Evolutionary conservation across 2,113 vertebrate species (phyloP), one percentile per base, ranked within the genome.

Genomic region (Hippotragus niger): DNA sequence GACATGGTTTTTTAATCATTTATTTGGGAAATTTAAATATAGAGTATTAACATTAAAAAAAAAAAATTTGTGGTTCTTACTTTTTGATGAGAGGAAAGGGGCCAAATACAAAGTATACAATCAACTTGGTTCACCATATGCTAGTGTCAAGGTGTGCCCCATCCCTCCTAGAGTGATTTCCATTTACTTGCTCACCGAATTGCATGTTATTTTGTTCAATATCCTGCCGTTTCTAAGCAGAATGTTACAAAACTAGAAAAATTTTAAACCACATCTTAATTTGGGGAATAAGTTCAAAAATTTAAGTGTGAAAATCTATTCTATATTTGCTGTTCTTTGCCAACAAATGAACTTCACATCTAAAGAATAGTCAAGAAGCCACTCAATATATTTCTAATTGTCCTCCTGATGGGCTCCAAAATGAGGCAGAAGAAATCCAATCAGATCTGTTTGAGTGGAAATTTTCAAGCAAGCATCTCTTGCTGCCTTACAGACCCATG

Each of bases 341-440:
- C 95, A 98, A 94, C 23, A 93, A 93, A 93, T 78, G 29, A 94
- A 88, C 36, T 81, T 90, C 29, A 53, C 64, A 71, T 45, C 19
- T 82, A 90, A 16, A 95, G 88, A 67, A 10, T 5, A 5, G 71
- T 55, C 67, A 90, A 62, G 31, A 87, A 81, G 64, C 55, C 88
- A 82, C 31, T 80, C 64, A 83, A 4, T 16, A 17, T 45, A n/a
- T 47, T 23, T 90, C 29, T 88, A 17, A 14, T 12, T 57, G 25
- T 76, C 80, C 50, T 92, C 40, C 57, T 23, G 43, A 47, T 33
- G 95, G 45, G 17, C 17, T 93, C 50, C 23, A 7, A 91, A 91
- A 74, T 33, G 60, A 94, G 7, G 45, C 53, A 90, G 33, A 91
- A 94, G n/a, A 93, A 95, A 87, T 74, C 36, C 21, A n/a, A 50